Conservation (phyloP, 2,797 vertebrate genomes). For the Calcarius lapponicus region DNA sequence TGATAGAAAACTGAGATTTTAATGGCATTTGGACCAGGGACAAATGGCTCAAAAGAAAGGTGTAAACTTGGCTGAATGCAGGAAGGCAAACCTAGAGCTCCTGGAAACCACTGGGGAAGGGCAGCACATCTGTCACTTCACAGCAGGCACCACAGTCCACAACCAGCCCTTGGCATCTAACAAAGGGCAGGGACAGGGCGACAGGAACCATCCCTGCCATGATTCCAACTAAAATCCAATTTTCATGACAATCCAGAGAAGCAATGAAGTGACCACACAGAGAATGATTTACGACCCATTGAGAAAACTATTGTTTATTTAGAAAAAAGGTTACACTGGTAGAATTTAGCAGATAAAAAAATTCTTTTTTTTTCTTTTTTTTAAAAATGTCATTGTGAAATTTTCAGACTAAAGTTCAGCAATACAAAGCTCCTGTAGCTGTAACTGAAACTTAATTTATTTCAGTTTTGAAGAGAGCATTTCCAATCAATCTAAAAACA, state of each 20-base stretch:
- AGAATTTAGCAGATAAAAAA: slow-evolving; percentile 99
- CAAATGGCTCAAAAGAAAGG: background rate
- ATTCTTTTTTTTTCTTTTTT: slow-evolving; percentile 78
- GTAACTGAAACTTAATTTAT: slow-evolving; percentile 84
- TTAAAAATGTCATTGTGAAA: slow-evolving; percentile 93
- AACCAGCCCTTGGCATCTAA: background rate
- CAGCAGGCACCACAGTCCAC: fast-evolving
- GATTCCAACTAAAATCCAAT: background rate
- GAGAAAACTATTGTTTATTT: slow-evolving; percentile 99
- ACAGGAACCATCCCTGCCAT: background rate
- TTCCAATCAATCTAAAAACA: slow-evolving; percentile 91
- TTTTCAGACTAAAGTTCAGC: slow-evolving; percentile 81
- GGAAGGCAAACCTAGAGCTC: background rate
- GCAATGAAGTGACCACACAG: slow-evolving; percentile 72
- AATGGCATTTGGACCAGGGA: background rate
- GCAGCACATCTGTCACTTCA: background rate
- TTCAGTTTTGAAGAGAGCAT: slow-evolving; percentile 79
- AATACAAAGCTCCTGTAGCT: slow-evolving; percentile 86
- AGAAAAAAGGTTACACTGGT: slow-evolving; percentile 96
- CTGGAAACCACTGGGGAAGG: fast-evolving
- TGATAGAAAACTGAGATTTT: background rate
- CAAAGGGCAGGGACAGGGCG: background rate
- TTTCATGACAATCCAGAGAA: background rate
- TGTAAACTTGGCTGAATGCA: background rate
- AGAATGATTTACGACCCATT: slow-evolving; percentile 88